Evolutionary conservation across 2,113 vertebrate genomes (phyloP), one percentile per base, ranked within the genome.

Genomic region (Colistium nudipinnis): DNA sequence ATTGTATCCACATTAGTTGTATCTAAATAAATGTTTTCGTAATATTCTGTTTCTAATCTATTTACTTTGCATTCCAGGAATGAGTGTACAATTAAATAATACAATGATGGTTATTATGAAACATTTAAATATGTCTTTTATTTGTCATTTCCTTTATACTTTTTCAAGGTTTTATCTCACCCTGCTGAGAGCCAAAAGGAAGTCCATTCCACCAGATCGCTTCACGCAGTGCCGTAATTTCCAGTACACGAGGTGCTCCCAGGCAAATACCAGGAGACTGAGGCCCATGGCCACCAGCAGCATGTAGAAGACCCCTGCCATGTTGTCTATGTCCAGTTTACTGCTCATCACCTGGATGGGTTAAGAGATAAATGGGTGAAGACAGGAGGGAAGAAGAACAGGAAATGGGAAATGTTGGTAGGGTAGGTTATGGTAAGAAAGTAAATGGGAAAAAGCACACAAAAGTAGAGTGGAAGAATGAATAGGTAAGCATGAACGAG

Each of bases 241-340:
- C 95, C 95, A 96, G 88, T 96, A 96, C 38, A 96, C 94, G 63
- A 96, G 91, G 74, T 96, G 95, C 63, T 96, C 95, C 94, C 95
- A 95, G 51, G 95, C 94, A 57, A 96, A 96, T 1, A 96, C 95
- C 70, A 96, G 91, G 28, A 96, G 89, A 43, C 95, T 96, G 43
- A 96, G 92, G 25, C 95, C 95, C 95, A 96, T 96, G 81, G 95
- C 95, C 70, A 96, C 95, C 66, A 96, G 89, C 33, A 96, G 90
- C 95, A 96, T 96, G 88, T 96, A 96, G 87, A 96, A 96, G 16
- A 96, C 95, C 0, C 95, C 95, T 0, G 95, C 95, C 95, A 96
- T 96, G 91, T 96, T 96, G 92, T 96, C 95, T 13, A 96, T 95
- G 84, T 96, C 95, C 85, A 96, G 90, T 75, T 96, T 96, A 78